Evolutionary conservation across 2,797 vertebrate species (phyloP), one percentile per base, ranked within the genome.

Genomic region (Phrynocephalus vlangalii): DNA sequence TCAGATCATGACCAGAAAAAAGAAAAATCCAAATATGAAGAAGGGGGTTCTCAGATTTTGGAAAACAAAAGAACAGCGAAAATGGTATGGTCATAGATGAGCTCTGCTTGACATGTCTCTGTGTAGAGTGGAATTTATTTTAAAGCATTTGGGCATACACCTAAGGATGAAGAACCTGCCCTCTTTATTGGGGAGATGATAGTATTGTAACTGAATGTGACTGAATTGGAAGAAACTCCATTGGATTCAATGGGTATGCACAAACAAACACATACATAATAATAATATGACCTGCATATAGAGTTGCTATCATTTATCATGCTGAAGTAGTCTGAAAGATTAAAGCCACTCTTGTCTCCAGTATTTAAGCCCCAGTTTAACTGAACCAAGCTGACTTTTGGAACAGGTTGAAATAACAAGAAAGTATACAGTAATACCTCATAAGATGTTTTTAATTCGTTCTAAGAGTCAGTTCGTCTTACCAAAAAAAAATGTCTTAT

Each of bases 21-120:
- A 96, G 98, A 89, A 89, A 96, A 92, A 44, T 95, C 89, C 82
- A 95, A 90, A 0, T 89, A 89, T 48, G 96, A 90, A 90, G 95
- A 95, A 77, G 93, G 50, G 79, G 73, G 85, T 83, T 33, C 85
- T 44, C 91, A 70, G 93, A 96, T 88, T 94, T 96, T 94, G 88
- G 94, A 85, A 90, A 96, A 90, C 92, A 90, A 92, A 88, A 89
- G 93, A 22, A 95, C 97, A 86, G 92, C 96, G 94, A 96, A 96
- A 95, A 91, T 92, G 87, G 93, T 95, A 94, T 88, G 91, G 52
- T 22, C 84, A 66, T 92, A 8, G 48, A 79, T 67, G 13, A 83
- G 10, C 38, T 66, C 63, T 76, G 44, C 26, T 67, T 48, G 72
- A 83, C 22, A 44, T 63, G 24, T 63, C 79, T 78, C 30, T 67